Evolutionary conservation across 2,888 invertebrate species (phyloP), one percentile per base, ranked within the genome.

Genomic region (Ichneumon xanthorius): DNA sequence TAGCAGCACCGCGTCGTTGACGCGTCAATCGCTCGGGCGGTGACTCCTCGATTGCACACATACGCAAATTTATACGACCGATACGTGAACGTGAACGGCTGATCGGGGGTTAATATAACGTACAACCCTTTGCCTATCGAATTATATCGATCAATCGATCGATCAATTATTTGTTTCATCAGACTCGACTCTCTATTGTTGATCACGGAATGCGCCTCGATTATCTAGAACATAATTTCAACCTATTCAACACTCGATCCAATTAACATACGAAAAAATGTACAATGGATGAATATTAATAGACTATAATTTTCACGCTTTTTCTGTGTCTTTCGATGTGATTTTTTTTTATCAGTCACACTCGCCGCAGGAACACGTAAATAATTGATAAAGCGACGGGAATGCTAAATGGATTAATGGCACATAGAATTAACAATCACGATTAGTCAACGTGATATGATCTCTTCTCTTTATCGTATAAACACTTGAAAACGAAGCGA

Each of bases 1-100:
- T 88, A 90, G 87, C 93, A 91, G 80, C 80, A 89, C 87, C 83
- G 86, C 88, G 92, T 92, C 92, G 90, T 90, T 88, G 84, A 87
- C 90, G 63, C 86, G 90, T 88, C 89, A 89, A 87, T 86, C 88
- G 68, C 19, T 50, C 22, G 30, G 9, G 70, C n/a, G 68, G 67
- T 75, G 50, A 73, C 73, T 77, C 53, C 72, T 53, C 37, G 26
- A 48, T 30, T n/a, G 70, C 14, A 68, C 40, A 48, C 16, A 5
- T 22, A n/a, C 11, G 53, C 58, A 73, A 26, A 61, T 61, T 26
- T 30, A 7, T 11, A 71, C 22, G 50, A 53, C n/a, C 30, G 33
- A n/a, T 26, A 16, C 14, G 4, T 11, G 14, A 58, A 22, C 14
- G 14, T 26, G 22, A 26, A 58, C 26, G 22, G 58, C 26, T 14